These are phyloP conservation scores for Pyrrhia umbra DNA, from an alignment of 2,888 invertebrate species.

Conservation along the genomic window DNA sequence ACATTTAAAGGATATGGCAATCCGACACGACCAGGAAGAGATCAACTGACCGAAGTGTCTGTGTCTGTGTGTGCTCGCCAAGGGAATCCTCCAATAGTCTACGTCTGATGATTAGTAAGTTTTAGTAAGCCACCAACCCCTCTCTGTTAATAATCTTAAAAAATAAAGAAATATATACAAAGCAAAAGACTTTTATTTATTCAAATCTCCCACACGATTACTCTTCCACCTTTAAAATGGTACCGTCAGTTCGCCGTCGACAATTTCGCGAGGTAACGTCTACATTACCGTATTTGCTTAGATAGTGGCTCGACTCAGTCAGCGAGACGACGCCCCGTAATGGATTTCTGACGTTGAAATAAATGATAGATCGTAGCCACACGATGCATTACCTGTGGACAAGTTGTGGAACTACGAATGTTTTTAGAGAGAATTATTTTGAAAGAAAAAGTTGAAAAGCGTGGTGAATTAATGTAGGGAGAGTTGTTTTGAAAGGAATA, in stretches of 20 bases:
- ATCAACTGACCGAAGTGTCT: no score
- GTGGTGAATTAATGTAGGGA: background rate
- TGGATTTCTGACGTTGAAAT: constrained; percentile 86
- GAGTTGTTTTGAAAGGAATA: background rate
- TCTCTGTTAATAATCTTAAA: background rate
- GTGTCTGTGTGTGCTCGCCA: no score
- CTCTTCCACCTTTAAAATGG: constrained; percentile 43
- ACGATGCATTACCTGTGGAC: constrained; percentile 80
- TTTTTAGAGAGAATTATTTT: constrained; percentile 22
- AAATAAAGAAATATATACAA: background rate
- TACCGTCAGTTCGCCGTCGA: constrained; percentile 57
- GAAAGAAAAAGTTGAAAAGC: background rate
- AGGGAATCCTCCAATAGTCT: no score
- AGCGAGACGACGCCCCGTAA: constrained; percentile 70
- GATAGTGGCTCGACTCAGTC: constrained; percentile 66
- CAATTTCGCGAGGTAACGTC: constrained; percentile 66
- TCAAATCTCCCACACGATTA: constrained; percentile 28
- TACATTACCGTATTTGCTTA: constrained; percentile 79
- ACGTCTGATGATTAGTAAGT: no score
- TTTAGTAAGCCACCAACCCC: no score
- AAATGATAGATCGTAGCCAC: constrained; percentile 82
- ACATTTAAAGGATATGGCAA: no score
- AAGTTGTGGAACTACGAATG: constrained; percentile 48
- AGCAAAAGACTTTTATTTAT: constrained; percentile 15
- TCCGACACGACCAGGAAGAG: no score